Evolutionary conservation across 1,140 invertebrate genomes (phyloP).

Genomic region (Hypothenemus hampei): DNA sequence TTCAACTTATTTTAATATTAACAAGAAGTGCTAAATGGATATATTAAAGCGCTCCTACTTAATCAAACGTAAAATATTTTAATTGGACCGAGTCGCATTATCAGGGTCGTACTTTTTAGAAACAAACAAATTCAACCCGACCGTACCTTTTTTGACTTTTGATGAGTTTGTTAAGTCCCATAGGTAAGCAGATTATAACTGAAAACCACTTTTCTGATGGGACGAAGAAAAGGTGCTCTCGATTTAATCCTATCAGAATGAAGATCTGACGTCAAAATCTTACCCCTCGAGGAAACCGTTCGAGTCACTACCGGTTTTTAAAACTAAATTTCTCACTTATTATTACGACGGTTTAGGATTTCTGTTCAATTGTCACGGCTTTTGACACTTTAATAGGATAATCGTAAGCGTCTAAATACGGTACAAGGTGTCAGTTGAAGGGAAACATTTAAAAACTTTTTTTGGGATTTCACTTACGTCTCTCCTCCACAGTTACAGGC

Average conservation of each 20-base stretch:
- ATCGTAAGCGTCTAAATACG: slow-evolving; percentile 15
- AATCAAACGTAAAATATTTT: slow-evolving; percentile 23
- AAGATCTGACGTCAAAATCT: slow-evolving; percentile 19
- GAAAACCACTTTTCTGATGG: slow-evolving; percentile 22
- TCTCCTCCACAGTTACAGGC: too few species aligned
- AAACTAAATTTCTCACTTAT: slow-evolving; percentile 22
- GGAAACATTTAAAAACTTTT: neutral
- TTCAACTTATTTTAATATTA: slow-evolving; percentile 23
- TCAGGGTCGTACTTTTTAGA: too few species aligned
- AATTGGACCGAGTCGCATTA: too few species aligned
- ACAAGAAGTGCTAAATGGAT: slow-evolving; percentile 28
- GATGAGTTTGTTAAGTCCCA: too few species aligned
- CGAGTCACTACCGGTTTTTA: slow-evolving; percentile 18
- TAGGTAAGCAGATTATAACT: slow-evolving; percentile 23
- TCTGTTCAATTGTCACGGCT: slow-evolving; percentile 10
- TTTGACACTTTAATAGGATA: slow-evolving; percentile 19
- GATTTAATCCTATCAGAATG: slow-evolving; percentile 20
- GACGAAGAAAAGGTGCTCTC: slow-evolving; percentile 19
- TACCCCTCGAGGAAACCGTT: slow-evolving; percentile 18
- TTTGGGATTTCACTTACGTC: too few species aligned
- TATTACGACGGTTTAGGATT: slow-evolving; percentile 8
- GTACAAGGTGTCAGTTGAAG: slow-evolving; percentile 6
- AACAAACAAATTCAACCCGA: too few species aligned
- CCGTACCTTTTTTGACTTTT: too few species aligned
- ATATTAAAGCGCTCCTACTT: slow-evolving; percentile 25